Percentiles rank a stretch among this genome's conserved stretches.
phyloP scores from a whole-genome alignment of 1,140 invertebrate species.

The Heliothis virescens region DNA sequence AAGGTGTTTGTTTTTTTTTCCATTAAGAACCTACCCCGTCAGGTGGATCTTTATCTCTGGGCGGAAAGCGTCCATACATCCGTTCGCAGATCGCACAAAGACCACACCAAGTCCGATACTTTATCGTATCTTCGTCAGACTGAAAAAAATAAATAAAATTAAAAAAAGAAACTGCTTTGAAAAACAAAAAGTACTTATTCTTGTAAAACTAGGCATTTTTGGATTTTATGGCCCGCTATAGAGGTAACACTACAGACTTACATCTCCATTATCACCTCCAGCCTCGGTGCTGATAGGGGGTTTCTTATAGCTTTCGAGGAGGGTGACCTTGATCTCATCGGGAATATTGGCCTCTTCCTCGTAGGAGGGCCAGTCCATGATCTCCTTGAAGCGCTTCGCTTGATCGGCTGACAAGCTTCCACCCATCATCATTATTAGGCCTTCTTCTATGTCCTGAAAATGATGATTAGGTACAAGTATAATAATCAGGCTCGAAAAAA shows the following conservation, averaged over 20 bases:
- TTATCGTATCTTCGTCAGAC: conserved; percentile 73
- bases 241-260: conserved; percentile 24
- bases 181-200: not conserved
- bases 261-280: conserved; percentile 62
- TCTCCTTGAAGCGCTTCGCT: conserved; percentile 73
- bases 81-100: conserved; percentile 89
- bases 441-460: conserved; percentile 83
- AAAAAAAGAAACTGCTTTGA: not conserved
- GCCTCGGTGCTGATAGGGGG: conserved; percentile 41
- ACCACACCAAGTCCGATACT: conserved; percentile 90
- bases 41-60: conserved; percentile 84
- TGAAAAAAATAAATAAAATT: conserved; percentile 58
- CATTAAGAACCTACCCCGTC: conserved; percentile 71
- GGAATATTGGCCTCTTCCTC: conserved; percentile 78
- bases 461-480: not conserved
- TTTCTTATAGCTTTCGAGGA: conserved; percentile 63
- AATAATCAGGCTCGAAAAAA: no score
- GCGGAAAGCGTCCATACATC: conserved; percentile 84
- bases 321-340: conserved; percentile 77
- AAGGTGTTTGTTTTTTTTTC: not conserved
- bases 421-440: conserved; percentile 88
- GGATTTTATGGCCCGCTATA: not conserved
- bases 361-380: conserved; percentile 85
- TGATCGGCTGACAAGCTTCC: conserved; percentile 85
- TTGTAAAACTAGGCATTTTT: not conserved